phyloP scores from a whole-genome alignment of 37 sponge, comb jelly and placozoan genomes.

The Diacarnus erythraeanus region DNA sequence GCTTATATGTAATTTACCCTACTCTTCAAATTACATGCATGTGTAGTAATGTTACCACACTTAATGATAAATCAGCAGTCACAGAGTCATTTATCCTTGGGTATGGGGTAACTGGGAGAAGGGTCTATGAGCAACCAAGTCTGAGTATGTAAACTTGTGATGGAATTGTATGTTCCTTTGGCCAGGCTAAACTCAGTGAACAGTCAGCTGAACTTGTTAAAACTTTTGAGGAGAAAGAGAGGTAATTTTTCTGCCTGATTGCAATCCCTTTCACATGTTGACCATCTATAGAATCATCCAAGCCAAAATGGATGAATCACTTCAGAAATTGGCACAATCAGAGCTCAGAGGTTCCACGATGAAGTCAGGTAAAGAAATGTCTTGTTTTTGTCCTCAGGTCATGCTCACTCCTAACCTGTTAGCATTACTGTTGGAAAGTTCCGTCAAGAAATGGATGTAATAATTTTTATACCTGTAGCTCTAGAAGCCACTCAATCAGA shows the following conservation, averaged over 20 bases:
- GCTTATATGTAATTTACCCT: no score
- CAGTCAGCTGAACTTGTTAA: conserved; percentile 45
- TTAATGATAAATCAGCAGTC: no score
- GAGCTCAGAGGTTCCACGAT: conserved; percentile 50
- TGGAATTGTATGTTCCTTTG: neutral
- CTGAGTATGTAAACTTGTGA: neutral
- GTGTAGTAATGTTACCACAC: no score
- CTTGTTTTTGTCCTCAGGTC: neutral
- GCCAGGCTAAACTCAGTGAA: conserved; percentile 37
- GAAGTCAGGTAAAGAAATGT: conserved; percentile 34
- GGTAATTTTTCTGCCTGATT: conserved; percentile 22
- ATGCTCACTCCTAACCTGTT: neutral
- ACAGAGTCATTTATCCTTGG: no score
- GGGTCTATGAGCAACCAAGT: neutral
- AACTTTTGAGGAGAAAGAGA: conserved; percentile 59
- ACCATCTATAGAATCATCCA: conserved; percentile 3
- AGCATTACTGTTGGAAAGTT: neutral
- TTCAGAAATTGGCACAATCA: conserved; percentile 22
- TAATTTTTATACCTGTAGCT: conserved; percentile 40
- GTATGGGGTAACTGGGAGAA: no score
- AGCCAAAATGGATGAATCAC: neutral
- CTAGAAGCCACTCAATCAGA: conserved; percentile 88
- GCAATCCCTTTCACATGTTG: neutral
- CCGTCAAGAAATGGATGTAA: neutral
- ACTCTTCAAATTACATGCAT: no score